Percentiles rank a stretch among this genome's conserved stretches.
phyloP scores from a whole-genome alignment of 2,888 invertebrate species.

The Maniola hyperantus region DNA sequence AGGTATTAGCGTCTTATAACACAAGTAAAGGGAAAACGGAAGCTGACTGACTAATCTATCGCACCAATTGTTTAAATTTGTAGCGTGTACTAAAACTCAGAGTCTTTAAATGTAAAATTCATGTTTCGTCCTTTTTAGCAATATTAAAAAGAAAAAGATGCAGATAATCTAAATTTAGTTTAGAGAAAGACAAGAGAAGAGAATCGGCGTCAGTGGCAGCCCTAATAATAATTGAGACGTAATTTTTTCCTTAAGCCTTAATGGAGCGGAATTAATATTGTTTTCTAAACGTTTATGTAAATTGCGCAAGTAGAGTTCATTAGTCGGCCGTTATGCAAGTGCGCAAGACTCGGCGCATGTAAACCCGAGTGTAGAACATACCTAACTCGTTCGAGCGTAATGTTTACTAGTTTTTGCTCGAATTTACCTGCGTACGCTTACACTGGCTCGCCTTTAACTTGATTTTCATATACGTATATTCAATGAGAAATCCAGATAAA shows the following conservation, averaged over 20 bases:
- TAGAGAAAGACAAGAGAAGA: too few relatives aligned
- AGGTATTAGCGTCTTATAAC: too few relatives aligned
- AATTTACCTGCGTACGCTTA: conserved; percentile 15
- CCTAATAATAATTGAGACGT: conserved; percentile 51
- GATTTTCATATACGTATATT: not conserved
- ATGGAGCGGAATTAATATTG: conserved; percentile 21
- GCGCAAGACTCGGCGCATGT: conserved; percentile 4
- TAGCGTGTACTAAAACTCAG: too few relatives aligned
- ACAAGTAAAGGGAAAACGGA: too few relatives aligned
- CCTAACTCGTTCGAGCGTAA: conserved; percentile 9
- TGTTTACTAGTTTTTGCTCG: conserved; percentile 21
- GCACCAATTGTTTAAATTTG: too few relatives aligned
- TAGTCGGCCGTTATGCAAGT: conserved; percentile 3
- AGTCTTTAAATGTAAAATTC: too few relatives aligned
- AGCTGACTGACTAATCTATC: too few relatives aligned
- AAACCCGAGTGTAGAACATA: conserved; percentile 17
- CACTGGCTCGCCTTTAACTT: not conserved
- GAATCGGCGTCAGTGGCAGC: conserved; percentile 13
- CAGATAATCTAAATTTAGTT: too few relatives aligned
- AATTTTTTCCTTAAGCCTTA: conserved; percentile 37
- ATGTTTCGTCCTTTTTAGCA: too few relatives aligned
- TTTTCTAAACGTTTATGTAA: conserved; percentile 23
- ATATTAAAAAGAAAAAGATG: too few relatives aligned
- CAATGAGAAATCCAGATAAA: too few relatives aligned
- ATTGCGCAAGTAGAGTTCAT: conserved; percentile 17